Percentiles rank a stretch among this genome's conserved stretches.
Conservation (phyloP, 2,797 vertebrate genomes). For the Macroramphosus scolopax region DNA sequence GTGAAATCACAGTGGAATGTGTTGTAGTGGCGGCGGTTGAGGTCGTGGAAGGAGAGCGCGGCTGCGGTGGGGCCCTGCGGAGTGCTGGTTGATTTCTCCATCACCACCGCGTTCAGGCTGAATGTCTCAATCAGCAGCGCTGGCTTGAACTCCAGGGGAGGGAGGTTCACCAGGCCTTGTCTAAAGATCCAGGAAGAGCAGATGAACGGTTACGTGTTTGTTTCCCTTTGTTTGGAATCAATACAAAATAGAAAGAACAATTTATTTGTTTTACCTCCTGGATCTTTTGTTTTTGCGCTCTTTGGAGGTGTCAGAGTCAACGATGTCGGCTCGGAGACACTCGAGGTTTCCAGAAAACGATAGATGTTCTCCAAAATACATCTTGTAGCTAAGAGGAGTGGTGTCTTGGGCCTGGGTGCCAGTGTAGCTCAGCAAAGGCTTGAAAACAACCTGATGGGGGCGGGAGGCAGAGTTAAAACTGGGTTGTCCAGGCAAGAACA, state of each 20-base stretch:
- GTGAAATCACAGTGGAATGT: constrained; percentile 98
- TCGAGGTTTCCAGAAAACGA: constrained; percentile 97
- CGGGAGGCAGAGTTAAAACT: neutral
- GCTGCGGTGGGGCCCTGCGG: constrained; percentile 81
- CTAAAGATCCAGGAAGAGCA: constrained; percentile 59
- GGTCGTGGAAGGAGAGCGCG: constrained; percentile 93
- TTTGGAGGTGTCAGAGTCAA: constrained; percentile 97
- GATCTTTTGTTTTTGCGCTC: constrained; percentile 91
- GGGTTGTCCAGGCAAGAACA: too few relatives aligned
- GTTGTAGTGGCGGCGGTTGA: constrained; percentile 93
- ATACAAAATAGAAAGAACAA: too few relatives aligned
- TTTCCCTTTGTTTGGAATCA: too few relatives aligned
- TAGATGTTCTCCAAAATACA: constrained; percentile 97
- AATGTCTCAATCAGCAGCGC: constrained; percentile 97
- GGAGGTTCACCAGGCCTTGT: constrained; percentile 89
- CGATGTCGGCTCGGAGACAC: constrained; percentile 95
- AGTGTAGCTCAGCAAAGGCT: constrained; percentile 90
- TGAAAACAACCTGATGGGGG: constrained; percentile 91
- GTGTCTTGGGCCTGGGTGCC: constrained; percentile 95
- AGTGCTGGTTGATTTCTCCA: constrained; percentile 90
- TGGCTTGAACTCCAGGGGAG: constrained; percentile 93
- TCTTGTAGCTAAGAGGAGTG: constrained; percentile 92
- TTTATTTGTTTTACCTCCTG: constrained; percentile 82
- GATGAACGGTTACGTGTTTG: too few relatives aligned
- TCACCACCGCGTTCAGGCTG: constrained; percentile 92